phyloP scores from a whole-genome alignment of 2,797 vertebrate species.

The Hypotaenidia okinawae region DNA sequence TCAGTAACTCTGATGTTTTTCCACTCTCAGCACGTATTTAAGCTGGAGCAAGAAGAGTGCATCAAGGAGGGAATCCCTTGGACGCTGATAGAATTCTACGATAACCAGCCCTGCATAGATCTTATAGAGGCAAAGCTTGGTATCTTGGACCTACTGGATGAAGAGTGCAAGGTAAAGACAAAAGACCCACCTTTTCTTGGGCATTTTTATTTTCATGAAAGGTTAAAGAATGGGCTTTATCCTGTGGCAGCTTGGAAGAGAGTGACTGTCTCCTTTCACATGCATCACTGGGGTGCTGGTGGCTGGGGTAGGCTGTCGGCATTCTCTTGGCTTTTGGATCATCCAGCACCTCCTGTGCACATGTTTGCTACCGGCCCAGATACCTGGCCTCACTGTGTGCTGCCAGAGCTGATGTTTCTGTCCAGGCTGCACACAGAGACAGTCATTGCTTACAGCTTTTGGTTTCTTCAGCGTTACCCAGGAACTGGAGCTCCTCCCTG shows the following conservation, averaged over 20 bases:
- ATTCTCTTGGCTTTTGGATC: neutral
- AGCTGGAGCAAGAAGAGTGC: constrained; percentile 91
- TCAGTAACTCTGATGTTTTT: neutral
- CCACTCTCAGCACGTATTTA: constrained; percentile 88
- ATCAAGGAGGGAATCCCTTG: constrained; percentile 91
- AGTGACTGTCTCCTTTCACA: fast-evolving
- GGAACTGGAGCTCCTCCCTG: neutral
- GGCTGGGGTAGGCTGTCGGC: neutral
- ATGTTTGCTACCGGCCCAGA: neutral
- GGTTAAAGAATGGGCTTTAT: neutral
- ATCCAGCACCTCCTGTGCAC: neutral
- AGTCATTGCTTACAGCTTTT: neutral
- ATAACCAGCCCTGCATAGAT: constrained; percentile 92
- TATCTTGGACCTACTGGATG: constrained; percentile 93
- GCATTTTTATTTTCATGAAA: neutral
- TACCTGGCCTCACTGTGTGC: fast-evolving
- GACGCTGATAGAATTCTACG: constrained; percentile 89
- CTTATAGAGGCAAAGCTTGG: constrained; percentile 95
- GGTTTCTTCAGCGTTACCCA: neutral
- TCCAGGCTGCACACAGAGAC: fast-evolving
- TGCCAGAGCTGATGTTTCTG: neutral
- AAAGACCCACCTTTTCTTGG: fast-evolving
- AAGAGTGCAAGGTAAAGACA: constrained; percentile 92
- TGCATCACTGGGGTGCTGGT: neutral
- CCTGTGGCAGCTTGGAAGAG: neutral